Percentiles rank a stretch among this genome's conserved stretches.
phyloP scores from a whole-genome alignment of 37 sponge, comb jelly and placozoan species.

The Ianthella basta region DNA sequence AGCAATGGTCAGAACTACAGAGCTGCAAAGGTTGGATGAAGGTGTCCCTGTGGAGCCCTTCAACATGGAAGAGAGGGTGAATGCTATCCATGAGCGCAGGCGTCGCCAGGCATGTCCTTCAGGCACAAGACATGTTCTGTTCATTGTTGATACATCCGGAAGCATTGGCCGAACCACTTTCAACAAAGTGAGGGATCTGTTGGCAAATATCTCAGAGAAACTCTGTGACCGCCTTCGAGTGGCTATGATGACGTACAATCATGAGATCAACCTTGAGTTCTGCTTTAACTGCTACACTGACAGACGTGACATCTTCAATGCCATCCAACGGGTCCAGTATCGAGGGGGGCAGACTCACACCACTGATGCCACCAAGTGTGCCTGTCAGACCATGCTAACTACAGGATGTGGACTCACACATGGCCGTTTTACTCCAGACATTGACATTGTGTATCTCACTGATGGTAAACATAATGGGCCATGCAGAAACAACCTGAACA shows the following conservation, averaged over 20 bases:
- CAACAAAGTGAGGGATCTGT: neutral
- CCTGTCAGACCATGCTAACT: constrained; percentile 21
- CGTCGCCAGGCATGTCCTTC: no score
- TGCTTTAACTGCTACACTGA: constrained; percentile 36
- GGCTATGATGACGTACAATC: constrained; percentile 37
- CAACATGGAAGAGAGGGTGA: neutral
- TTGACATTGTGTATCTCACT: constrained; percentile 44
- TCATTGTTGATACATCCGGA: constrained; percentile 17
- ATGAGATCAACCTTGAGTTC: constrained; percentile 35
- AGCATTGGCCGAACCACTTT: constrained; percentile 16
- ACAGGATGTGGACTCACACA: constrained; percentile 27
- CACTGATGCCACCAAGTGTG: constrained; percentile 39
- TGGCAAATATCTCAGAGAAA: constrained; percentile 5
- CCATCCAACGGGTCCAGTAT: neutral
- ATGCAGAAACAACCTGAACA: neutral
- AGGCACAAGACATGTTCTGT: constrained; percentile 15
- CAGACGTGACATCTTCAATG: constrained; percentile 11
- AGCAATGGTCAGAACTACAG: neutral
- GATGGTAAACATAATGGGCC: constrained; percentile 50
- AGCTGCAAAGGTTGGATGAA: neutral
- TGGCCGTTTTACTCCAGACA: neutral
- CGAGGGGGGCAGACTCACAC: constrained; percentile 21
- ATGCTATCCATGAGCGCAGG: neutral
- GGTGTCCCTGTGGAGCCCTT: constrained; percentile 2
- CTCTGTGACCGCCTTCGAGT: constrained; percentile 19